Base-by-base conservation (phyloP, 2,113 vertebrate genomes). In the Centrocercus urophasianus region DNA sequence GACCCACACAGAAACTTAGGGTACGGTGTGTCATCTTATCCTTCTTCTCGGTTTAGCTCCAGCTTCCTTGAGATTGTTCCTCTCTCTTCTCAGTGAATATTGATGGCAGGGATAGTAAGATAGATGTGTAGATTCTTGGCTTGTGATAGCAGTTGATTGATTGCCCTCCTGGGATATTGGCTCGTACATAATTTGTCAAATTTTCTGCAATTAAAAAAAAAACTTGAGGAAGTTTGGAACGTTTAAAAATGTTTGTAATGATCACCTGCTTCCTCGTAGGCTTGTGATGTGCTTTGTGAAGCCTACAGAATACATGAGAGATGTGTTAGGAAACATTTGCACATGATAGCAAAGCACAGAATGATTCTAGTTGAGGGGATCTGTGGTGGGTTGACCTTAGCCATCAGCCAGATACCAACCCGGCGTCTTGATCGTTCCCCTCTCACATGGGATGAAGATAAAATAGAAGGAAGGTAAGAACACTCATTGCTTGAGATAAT, bases 1-100 rank as follows among this genome's bases (percentile, higher is more conserved):
- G 93, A 30, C 95, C 94, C 90, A 94, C 94, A 0, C 90, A 94
- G 63, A 85, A 76, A 10, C 66, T 92, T 64, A 20, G 74, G 69
- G 73, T 69, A 47, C 90, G 66, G 15, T 90, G 54, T 87, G 63
- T 85, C 91, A 96, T 84, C 34, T 59, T 72, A 93, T 92, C 61
- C 40, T 90, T 93, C 45, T 82, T 86, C 69, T 71, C 40, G 38
- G 78, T 89, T 96, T 83, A 63, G 59, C 50, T 93, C 21, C 30
- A 45, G 4, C 66, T 92, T 94, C 70, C 74, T 65, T 66, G 63
- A 83, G 83, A 32, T 57, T 65, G 15, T 61, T 90, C 52, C 38
- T 77, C 21, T 84, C 34, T 80, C n/a, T 89, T 76, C 83, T 69
- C 47, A 65, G 47, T 78, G 83, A 54, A 25, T 93, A 56, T 67